Conservation (phyloP, 2,888 invertebrate genomes). For the Stenurella melanura region DNA sequence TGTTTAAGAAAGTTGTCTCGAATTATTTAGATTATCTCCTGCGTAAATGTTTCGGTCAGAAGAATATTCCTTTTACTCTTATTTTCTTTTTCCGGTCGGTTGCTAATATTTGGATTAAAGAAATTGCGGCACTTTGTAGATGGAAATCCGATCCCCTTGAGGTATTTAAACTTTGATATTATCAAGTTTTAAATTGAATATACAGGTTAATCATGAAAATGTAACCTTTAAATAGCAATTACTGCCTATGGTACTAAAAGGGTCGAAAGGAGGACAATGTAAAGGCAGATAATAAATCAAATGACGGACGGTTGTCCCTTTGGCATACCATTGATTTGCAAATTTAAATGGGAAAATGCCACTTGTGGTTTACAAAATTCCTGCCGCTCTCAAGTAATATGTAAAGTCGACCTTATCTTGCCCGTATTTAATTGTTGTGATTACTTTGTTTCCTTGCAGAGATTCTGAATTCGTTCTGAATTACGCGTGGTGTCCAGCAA, state of each 20-base stretch:
- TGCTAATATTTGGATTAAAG: neutral
- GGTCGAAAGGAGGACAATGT: neutral
- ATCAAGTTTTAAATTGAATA: constrained; percentile 24
- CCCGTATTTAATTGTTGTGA: no score
- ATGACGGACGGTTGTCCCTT: constrained; percentile 16
- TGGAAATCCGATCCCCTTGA: neutral
- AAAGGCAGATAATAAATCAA: constrained; percentile 5
- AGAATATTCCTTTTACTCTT: neutral
- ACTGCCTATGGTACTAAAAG: neutral
- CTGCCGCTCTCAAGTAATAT: neutral
- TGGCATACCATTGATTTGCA: constrained; percentile 9
- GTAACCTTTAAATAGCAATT: constrained; percentile 5
- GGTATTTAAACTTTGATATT: constrained; percentile 11
- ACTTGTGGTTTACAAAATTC: constrained; percentile 3
- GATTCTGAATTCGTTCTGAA: no score
- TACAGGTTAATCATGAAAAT: constrained; percentile 13
- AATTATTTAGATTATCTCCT: no score
- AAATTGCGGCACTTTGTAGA: neutral
- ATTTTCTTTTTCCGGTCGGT: neutral
- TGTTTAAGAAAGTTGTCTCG: no score
- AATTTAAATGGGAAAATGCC: constrained; percentile 3
- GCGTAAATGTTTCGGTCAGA: no score
- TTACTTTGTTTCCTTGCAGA: no score
- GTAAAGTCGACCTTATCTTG: neutral
- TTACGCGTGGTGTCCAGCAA: no score